Percentiles rank a stretch among this genome's conserved stretches.
phyloP scores from a whole-genome alignment of 2,888 invertebrate genomes.

The Theristus sp. region DNA sequence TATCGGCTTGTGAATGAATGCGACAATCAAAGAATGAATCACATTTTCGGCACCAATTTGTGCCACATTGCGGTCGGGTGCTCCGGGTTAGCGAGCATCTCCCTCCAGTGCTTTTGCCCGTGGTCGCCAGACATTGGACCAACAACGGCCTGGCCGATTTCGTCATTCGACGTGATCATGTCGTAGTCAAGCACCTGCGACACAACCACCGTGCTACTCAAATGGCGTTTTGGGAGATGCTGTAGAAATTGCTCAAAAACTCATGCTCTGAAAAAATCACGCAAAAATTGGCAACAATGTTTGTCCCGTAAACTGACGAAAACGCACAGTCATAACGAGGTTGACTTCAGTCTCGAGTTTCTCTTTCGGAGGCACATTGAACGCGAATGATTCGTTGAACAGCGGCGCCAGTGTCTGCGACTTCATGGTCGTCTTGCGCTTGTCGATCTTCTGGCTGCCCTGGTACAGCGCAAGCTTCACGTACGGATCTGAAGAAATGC shows the following conservation, averaged over 20 bases:
- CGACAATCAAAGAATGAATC: too few species aligned
- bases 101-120: slow-evolving; percentile 22
- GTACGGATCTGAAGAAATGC: slow-evolving; percentile 21
- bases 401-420: slow-evolving; percentile 16
- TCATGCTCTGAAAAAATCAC: too few species aligned
- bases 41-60: slow-evolving; percentile 16
- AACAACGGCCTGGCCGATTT: slow-evolving; percentile 25
- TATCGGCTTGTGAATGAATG: too few species aligned
- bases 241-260: too few species aligned
- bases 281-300: too few species aligned
- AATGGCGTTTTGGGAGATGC: too few species aligned
- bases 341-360: slow-evolving; percentile 13
- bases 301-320: too few species aligned
- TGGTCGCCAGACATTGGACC: slow-evolving; percentile 13
- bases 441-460: slow-evolving; percentile 25
- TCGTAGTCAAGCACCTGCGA: slow-evolving; percentile 26
- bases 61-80: slow-evolving; percentile 23
- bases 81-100: slow-evolving; percentile 22
- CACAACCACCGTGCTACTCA: too few species aligned
- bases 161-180: slow-evolving; percentile 21
- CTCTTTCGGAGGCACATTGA: slow-evolving; percentile 19
- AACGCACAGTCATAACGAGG: not conserved
- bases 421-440: slow-evolving; percentile 26
- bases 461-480: slow-evolving; percentile 29
- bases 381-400: slow-evolving; percentile 27